These are phyloP conservation scores for Ctenosaura bakeri DNA, from an alignment of 2,797 vertebrate species.

Conservation along the genomic window DNA sequence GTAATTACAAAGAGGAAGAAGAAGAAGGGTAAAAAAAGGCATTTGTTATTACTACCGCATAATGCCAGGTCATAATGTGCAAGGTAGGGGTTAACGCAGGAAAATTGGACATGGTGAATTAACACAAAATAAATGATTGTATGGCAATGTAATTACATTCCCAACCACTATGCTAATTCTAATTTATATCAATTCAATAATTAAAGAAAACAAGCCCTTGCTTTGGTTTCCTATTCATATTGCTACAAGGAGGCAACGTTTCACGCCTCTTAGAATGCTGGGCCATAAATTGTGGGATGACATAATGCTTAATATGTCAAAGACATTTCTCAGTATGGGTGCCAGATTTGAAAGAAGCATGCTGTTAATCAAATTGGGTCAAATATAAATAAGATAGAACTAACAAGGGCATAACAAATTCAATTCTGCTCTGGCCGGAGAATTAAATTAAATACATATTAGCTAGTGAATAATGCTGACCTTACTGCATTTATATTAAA, in stretches of 20 bases:
- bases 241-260: conserved; percentile 61
- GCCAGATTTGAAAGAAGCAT: conserved; percentile 60
- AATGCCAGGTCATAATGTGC: conserved; percentile 70
- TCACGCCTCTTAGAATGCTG: conserved; percentile 46
- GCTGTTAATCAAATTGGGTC: conserved; percentile 53
- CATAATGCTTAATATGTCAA: conserved; percentile 64
- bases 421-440: conserved; percentile 31
- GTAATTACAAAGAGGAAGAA: conserved; percentile 73
- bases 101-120: conserved; percentile 78
- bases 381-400: conserved; percentile 51
- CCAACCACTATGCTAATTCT: conserved; percentile 77
- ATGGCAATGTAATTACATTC: conserved; percentile 76
- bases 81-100: conserved; percentile 79
- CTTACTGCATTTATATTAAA: conserved; percentile 41
- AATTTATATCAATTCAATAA: conserved; percentile 80
- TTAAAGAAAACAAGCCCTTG: conserved; percentile 76
- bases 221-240: conserved; percentile 67
- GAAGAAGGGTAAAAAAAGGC: conserved; percentile 60
- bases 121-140: conserved; percentile 78
- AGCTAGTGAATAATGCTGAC: conserved; percentile 27
- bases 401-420: conserved; percentile 56
- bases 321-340: conserved; percentile 47
- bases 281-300: conserved; percentile 69
- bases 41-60: conserved; percentile 76
- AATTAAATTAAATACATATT: conserved; percentile 52